Conservation (phyloP, 2,113 vertebrate genomes). For the Thamnophis sirtalis region DNA sequence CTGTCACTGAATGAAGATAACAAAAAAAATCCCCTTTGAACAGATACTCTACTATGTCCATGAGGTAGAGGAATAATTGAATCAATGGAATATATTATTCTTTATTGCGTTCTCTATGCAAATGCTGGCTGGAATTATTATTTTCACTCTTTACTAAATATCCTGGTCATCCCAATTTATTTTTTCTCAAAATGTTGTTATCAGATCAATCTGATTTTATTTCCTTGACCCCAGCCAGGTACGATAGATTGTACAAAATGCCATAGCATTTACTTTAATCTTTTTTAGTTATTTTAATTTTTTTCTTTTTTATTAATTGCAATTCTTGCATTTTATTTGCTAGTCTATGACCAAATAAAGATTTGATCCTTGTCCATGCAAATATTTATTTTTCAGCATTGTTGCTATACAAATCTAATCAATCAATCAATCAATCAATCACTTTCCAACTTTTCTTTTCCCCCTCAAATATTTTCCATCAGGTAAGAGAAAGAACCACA, state of each 20-base stretch:
- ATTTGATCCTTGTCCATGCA: neutral
- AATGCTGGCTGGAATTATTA: neutral
- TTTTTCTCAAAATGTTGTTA: neutral
- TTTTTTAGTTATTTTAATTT: neutral
- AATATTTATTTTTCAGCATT: neutral
- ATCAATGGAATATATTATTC: neutral
- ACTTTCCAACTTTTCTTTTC: neutral
- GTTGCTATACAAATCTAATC: neutral
- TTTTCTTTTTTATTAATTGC: neutral
- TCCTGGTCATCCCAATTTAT: neutral
- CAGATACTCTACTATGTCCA: too few species aligned
- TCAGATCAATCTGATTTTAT: neutral
- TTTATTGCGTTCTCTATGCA: neutral
- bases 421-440: neutral
- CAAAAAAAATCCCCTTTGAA: too few species aligned
- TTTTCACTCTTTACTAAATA: neutral
- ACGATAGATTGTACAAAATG: neutral
- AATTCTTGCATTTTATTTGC: neutral
- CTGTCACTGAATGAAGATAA: too few species aligned
- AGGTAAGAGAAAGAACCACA: neutral
- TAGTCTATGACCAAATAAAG: neutral
- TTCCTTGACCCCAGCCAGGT: neutral
- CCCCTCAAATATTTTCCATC: neutral
- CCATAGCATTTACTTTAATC: neutral
- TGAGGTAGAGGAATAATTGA: neutral